phyloP scores from a whole-genome alignment of 2,888 invertebrate genomes.

The Lycophotia porphyrea region DNA sequence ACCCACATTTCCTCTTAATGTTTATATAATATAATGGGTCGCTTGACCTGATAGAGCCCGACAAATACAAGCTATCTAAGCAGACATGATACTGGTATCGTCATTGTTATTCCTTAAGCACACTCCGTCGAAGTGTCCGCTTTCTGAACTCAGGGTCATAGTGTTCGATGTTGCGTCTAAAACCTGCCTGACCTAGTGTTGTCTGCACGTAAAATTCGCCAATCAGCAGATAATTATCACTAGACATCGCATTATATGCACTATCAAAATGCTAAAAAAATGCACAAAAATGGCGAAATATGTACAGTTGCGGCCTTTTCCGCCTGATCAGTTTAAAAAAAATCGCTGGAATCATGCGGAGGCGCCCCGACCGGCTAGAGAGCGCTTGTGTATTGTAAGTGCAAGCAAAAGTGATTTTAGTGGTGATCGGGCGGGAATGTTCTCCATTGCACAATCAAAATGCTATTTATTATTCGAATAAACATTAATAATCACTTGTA shows the following conservation, averaged over 20 bases:
- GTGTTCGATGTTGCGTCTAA: conserved; percentile 45
- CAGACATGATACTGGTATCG: neutral
- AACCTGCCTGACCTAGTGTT: conserved; percentile 48
- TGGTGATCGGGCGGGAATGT: no score
- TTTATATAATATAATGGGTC: conserved; percentile 5
- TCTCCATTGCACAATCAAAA: neutral
- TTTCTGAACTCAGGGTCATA: conserved; percentile 56
- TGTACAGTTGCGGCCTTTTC: no score
- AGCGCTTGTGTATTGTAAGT: no score
- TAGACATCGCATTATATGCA: neutral
- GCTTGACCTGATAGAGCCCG: neutral
- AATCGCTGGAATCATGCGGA: no score
- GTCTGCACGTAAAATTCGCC: conserved; percentile 25
- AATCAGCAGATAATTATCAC: neutral
- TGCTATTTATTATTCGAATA: neutral
- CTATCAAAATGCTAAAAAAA: neutral
- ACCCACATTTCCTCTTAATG: no score
- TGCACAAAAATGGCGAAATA: neutral
- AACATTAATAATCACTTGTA: neutral
- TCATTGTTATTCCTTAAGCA: conserved; percentile 43
- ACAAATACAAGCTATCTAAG: neutral
- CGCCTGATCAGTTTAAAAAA: no score
- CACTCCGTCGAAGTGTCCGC: conserved; percentile 39
- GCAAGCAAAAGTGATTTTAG: no score
- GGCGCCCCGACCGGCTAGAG: no score